Percentiles rank a stretch among this genome's conserved stretches.
Evolutionary conservation across 2,888 invertebrate species (phyloP).

Genomic region (Rhagophthalmus giganteus): DNA sequence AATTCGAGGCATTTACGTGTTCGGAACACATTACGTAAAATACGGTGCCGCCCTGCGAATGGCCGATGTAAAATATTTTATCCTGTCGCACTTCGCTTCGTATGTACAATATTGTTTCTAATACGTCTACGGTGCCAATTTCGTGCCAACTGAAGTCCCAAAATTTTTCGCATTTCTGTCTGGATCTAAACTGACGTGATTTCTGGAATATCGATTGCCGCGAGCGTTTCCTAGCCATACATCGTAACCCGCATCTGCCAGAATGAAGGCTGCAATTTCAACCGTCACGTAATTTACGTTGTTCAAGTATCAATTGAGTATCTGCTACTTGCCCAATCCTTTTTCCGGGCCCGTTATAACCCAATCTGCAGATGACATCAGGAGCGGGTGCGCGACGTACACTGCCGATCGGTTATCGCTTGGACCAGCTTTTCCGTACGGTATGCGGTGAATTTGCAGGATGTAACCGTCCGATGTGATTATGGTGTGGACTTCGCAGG

Average conservation of each 20-base stretch:
- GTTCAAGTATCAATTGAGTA: conserved; percentile 54
- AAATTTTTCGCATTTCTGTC: conserved; percentile 34
- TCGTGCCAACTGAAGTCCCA: conserved; percentile 74
- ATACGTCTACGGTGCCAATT: conserved; percentile 77
- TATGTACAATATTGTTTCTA: conserved; percentile 79
- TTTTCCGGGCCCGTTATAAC: conserved; percentile 58
- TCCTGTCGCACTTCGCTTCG: conserved; percentile 60
- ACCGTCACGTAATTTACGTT: neutral
- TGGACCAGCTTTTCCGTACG: conserved; percentile 47
- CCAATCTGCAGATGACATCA: conserved; percentile 60
- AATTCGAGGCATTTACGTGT: no score
- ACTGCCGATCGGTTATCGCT: conserved; percentile 45
- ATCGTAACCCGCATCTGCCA: conserved; percentile 54
- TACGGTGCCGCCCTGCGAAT: conserved; percentile 75
- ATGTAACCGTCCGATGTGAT: conserved; percentile 63
- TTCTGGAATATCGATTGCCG: conserved; percentile 62
- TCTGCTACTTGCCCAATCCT: no score
- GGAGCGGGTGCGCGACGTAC: conserved; percentile 60
- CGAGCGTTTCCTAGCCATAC: conserved; percentile 64
- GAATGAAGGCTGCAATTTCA: conserved; percentile 59
- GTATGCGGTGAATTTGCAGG: conserved; percentile 61
- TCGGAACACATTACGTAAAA: conserved; percentile 70
- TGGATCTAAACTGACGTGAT: conserved; percentile 52
- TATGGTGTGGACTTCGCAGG: conserved; percentile 52
- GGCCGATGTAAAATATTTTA: conserved; percentile 75